phyloP scores from a whole-genome alignment of 2,797 vertebrate species.

The Macrochelys suwanniensis region DNA sequence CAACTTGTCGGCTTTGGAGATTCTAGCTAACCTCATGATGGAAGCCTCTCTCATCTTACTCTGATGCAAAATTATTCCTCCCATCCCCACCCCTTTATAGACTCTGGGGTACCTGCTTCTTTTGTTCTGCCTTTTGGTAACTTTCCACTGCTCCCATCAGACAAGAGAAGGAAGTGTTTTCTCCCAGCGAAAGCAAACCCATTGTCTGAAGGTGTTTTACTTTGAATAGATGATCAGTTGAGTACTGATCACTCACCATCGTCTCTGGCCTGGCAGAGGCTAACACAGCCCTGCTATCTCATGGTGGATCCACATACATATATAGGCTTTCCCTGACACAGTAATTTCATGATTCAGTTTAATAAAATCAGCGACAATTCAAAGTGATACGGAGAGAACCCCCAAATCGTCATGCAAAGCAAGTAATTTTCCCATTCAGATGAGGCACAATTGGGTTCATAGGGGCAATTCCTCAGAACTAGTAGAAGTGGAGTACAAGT shows the following conservation, averaged over 20 bases:
- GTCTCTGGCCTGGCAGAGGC: neutral
- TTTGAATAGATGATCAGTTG: too few species aligned
- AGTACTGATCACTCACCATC: too few species aligned
- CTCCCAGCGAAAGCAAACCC: too few species aligned
- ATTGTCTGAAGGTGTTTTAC: too few species aligned
- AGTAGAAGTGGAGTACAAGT: neutral
- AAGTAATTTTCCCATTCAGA: neutral
- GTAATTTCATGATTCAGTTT: neutral
- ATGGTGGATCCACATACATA: neutral
- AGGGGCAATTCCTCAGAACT: neutral
- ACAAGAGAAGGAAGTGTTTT: too few species aligned
- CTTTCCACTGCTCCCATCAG: too few species aligned
- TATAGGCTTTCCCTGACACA: neutral
- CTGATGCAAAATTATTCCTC: too few species aligned
- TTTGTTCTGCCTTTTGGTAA: too few species aligned
- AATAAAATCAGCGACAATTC: neutral
- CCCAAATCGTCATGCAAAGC: neutral
- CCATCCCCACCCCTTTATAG: too few species aligned
- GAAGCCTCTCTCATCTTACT: neutral
- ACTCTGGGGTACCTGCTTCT: too few species aligned
- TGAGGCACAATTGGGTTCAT: neutral
- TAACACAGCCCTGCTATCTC: neutral
- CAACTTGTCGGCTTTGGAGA: neutral
- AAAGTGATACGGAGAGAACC: neutral
- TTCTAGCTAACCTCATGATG: neutral